These are phyloP conservation scores for Halictus rubicundus DNA, from an alignment of 1,140 invertebrate genomes.

Conservation along the genomic window DNA sequence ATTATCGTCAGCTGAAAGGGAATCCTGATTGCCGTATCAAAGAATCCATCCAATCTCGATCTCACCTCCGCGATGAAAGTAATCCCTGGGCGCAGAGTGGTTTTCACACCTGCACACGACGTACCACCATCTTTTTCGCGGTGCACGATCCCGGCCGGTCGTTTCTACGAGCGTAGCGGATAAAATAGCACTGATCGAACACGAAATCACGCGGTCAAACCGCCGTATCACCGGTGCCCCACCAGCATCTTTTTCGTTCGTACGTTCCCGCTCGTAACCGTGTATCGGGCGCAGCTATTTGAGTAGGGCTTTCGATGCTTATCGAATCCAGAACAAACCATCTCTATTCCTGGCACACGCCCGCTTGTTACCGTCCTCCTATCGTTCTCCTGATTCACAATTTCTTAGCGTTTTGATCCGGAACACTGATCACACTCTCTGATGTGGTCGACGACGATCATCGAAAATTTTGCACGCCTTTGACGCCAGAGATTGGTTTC, in stretches of 20 bases:
- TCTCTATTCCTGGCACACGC: slow-evolving; percentile 14
- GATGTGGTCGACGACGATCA: not conserved
- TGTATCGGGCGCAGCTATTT: slow-evolving; percentile 25
- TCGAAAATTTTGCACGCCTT: not conserved
- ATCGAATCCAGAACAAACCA: slow-evolving; percentile 34
- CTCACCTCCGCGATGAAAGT: not conserved
- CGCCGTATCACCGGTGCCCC: slow-evolving; percentile 33
- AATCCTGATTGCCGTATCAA: no score
- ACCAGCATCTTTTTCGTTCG: slow-evolving; percentile 22
- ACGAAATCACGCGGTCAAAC: slow-evolving; percentile 41
- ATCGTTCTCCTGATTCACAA: not conserved
- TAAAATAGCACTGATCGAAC: slow-evolving; percentile 56
- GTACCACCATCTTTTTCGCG: not conserved
- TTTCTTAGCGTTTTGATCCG: not conserved
- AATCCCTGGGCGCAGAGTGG: not conserved
- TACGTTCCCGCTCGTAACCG: not conserved
- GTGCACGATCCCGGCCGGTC: not conserved
- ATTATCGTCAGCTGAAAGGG: no score
- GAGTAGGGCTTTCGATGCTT: slow-evolving; percentile 54
- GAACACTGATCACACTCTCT: not conserved
- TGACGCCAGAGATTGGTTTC: no score
- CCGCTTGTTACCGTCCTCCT: slow-evolving; percentile 1
- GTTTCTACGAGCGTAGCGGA: slow-evolving; percentile 38
- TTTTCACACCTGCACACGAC: not conserved
- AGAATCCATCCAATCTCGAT: not conserved